Evolutionary conservation across 2,113 vertebrate species (phyloP).

Genomic region (Aptenodytes patagonicus): DNA sequence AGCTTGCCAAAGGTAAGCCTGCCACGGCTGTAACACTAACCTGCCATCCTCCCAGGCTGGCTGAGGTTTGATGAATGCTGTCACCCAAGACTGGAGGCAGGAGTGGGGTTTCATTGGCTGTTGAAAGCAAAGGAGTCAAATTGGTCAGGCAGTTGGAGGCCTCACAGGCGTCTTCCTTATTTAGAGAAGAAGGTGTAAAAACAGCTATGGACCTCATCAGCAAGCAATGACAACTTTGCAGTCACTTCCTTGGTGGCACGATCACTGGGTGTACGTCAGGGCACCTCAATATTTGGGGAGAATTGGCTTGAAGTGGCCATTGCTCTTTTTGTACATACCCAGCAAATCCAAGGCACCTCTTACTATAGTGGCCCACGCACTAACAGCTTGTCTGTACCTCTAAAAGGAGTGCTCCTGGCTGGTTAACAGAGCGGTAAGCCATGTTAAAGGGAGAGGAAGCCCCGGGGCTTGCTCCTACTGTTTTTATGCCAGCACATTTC

Average conservation of each 20-base stretch:
- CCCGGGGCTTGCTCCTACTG: not conserved
- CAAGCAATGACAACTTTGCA: slow-evolving; percentile 75
- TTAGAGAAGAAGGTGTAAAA: slow-evolving; percentile 88
- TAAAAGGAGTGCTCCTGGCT: not conserved
- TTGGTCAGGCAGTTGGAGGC: slow-evolving; percentile 77
- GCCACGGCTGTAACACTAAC: slow-evolving; percentile 76
- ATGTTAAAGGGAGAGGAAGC: not conserved
- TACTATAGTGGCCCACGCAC: rapidly evolving
- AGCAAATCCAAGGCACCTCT: not conserved
- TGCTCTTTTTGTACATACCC: not conserved
- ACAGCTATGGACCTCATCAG: slow-evolving; percentile 79
- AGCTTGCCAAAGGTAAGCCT: slow-evolving; percentile 69
- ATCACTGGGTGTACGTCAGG: slow-evolving; percentile 37
- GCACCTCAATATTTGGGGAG: not conserved
- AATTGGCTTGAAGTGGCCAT: not conserved
- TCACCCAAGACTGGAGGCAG: slow-evolving; percentile 69
- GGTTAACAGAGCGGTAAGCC: not conserved
- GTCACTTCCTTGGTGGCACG: slow-evolving; percentile 65
- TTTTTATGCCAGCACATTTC: not conserved
- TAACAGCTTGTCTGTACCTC: not conserved
- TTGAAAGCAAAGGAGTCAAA: slow-evolving; percentile 80
- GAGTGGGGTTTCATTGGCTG: slow-evolving; percentile 77
- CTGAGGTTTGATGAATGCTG: slow-evolving; percentile 48
- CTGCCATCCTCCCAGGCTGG: slow-evolving; percentile 52
- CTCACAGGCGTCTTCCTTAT: slow-evolving; percentile 82